These are phyloP conservation scores for Drosophila serrata DNA, from an alignment of 1,140 invertebrate species.

Conservation along the genomic window DNA sequence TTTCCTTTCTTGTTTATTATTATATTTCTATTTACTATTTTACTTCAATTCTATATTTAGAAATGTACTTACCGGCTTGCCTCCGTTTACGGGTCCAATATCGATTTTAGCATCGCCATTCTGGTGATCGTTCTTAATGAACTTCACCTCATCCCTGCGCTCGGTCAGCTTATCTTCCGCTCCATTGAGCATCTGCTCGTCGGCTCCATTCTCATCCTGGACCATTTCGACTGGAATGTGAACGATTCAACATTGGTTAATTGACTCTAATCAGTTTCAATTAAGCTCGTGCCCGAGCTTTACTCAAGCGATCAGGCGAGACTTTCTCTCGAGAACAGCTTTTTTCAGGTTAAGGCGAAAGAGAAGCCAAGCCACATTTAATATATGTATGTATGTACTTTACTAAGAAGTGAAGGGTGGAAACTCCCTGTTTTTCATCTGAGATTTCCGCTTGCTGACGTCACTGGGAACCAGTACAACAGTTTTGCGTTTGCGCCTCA, in stretches of 20 bases:
- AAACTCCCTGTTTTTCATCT: slow-evolving; percentile 7
- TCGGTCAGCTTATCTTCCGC: slow-evolving; percentile 88
- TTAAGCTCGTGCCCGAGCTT: slow-evolving; percentile 38
- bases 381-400: neutral
- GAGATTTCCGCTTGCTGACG: slow-evolving; percentile 32
- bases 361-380: slow-evolving; percentile 20
- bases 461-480: slow-evolving; percentile 2
- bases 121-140: slow-evolving; percentile 89
- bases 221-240: slow-evolving; percentile 65
- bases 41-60: too few species aligned
- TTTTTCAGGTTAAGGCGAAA: slow-evolving; percentile 35
- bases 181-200: slow-evolving; percentile 88
- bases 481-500: slow-evolving; percentile 22
- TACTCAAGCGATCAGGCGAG: slow-evolving; percentile 1
- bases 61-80: slow-evolving; percentile 85
- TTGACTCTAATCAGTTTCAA: slow-evolving; percentile 64
- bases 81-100: slow-evolving; percentile 88
- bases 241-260: slow-evolving; percentile 39
- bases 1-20: too few species aligned
- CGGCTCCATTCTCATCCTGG: slow-evolving; percentile 86
- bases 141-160: slow-evolving; percentile 89
- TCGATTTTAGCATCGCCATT: slow-evolving; percentile 96
- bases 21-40: too few species aligned
- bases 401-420: neutral
- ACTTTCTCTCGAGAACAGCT: slow-evolving; percentile 24